A percentile compares a stretch with the other conserved stretches of the same genome.
Evolutionary conservation across 2,888 invertebrate genomes (phyloP).

Genomic region (Xestia rhomboidea): DNA sequence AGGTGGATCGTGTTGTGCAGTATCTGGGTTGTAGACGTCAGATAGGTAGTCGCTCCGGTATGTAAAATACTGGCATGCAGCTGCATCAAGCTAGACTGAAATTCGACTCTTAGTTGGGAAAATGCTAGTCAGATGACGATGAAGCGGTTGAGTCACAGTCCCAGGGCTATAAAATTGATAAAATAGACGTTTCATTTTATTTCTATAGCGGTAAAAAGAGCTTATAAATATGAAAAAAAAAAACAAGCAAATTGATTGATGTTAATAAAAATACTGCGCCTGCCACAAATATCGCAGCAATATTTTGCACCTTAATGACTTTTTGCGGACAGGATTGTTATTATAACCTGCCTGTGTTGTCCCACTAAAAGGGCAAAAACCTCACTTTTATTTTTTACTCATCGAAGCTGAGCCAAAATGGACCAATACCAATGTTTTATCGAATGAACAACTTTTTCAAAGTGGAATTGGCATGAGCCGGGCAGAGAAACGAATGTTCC

Average conservation of each 20-base stretch:
- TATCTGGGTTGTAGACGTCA: background rate
- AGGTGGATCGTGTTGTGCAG: background rate
- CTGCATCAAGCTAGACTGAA: background rate
- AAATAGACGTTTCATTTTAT: background rate
- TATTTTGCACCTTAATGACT: background rate
- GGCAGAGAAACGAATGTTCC: background rate
- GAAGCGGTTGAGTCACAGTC: too few relatives aligned
- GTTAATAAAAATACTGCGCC: constrained; percentile 12
- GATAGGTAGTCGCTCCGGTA: background rate
- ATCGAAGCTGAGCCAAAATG: background rate
- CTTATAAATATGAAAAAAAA: background rate
- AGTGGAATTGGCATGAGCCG: background rate
- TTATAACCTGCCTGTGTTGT: background rate
- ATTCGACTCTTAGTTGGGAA: background rate
- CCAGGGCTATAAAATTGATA: background rate
- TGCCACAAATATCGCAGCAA: constrained; percentile 28
- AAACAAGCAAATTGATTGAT: background rate
- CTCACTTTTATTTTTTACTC: background rate
- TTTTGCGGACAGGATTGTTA: background rate
- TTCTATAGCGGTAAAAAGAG: background rate
- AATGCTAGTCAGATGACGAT: background rate
- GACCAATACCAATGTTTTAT: background rate
- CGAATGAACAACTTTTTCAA: background rate
- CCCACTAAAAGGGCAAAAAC: background rate
- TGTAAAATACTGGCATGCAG: background rate